Evolutionary conservation across 1,140 invertebrate species (phyloP).

Genomic region (Antheraea mylitta): DNA sequence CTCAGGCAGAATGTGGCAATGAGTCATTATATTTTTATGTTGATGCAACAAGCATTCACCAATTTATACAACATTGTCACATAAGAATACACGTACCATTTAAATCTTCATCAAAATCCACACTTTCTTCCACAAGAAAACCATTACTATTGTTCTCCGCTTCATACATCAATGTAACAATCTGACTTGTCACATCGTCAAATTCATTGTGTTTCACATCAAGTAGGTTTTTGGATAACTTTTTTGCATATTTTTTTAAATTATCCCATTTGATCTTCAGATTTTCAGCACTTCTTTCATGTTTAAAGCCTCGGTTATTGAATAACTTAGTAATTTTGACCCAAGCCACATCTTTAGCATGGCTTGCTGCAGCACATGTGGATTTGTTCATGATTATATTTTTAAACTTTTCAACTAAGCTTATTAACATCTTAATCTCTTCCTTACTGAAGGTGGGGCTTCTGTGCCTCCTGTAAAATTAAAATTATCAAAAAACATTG

Average conservation of each 20-base stretch:
- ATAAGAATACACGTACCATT: slow-evolving; percentile 29
- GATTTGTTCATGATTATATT: slow-evolving; percentile 54
- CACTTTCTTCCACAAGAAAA: slow-evolving; percentile 20
- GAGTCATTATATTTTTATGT: too few species aligned
- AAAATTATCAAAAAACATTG: not conserved
- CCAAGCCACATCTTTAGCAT: slow-evolving; percentile 59
- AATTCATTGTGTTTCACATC: slow-evolving; percentile 35
- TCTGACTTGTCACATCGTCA: slow-evolving; percentile 40
- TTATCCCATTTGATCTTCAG: slow-evolving; percentile 71
- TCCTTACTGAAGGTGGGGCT: slow-evolving; percentile 48
- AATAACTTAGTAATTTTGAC: slow-evolving; percentile 50
- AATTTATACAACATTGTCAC: too few species aligned
- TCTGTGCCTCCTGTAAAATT: slow-evolving; percentile 35
- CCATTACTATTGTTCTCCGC: slow-evolving; percentile 30
- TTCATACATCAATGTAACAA: slow-evolving; percentile 48
- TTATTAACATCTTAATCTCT: slow-evolving; percentile 50
- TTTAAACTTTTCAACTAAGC: slow-evolving; percentile 56
- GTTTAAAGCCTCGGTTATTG: slow-evolving; percentile 46
- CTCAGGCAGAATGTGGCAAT: too few species aligned
- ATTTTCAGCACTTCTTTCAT: slow-evolving; percentile 41
- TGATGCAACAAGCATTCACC: too few species aligned
- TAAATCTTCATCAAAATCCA: slow-evolving; percentile 29
- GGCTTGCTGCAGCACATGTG: slow-evolving; percentile 36
- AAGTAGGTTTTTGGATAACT: slow-evolving; percentile 47
- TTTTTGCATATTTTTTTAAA: slow-evolving; percentile 53